These are phyloP conservation scores for Selenia dentaria DNA, from an alignment of 2,888 invertebrate species.

Conservation along the genomic window DNA sequence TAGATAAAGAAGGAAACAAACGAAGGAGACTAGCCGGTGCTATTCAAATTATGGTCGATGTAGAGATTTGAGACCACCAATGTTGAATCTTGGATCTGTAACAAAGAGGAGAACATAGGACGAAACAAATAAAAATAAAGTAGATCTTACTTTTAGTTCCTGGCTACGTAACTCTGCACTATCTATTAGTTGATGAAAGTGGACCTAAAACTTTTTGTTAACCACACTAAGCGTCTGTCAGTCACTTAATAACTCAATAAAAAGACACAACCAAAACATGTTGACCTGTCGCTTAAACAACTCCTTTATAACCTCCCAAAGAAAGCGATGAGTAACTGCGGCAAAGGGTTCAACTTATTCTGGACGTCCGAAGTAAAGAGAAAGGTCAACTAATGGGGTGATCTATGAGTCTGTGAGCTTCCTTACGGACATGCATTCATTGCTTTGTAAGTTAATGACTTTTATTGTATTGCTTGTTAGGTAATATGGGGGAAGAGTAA, in stretches of 20 bases:
- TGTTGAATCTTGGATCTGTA: too few relatives aligned
- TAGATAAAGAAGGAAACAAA: too few relatives aligned
- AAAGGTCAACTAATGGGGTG: constrained; percentile 17
- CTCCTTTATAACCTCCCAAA: background rate
- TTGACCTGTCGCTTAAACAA: constrained; percentile 1
- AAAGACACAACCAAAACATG: constrained; percentile 3
- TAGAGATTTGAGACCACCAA: too few relatives aligned
- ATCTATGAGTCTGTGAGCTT: constrained; percentile 1
- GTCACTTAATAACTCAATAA: constrained; percentile 18
- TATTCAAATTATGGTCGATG: too few relatives aligned
- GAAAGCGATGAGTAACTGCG: constrained; percentile 2
- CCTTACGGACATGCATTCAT: constrained; percentile 10
- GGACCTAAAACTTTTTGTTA: background rate
- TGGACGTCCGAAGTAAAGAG: background rate
- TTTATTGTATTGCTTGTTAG: constrained; percentile 2
- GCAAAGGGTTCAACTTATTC: background rate
- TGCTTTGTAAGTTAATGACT: constrained; percentile 11
- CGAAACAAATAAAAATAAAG: too few relatives aligned
- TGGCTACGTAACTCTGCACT: too few relatives aligned
- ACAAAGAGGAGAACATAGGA: too few relatives aligned
- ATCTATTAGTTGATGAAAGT: too few relatives aligned
- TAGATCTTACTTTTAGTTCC: too few relatives aligned
- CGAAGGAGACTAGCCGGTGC: too few relatives aligned
- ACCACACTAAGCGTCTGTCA: constrained; percentile 2
- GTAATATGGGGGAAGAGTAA: too few relatives aligned